phyloP scores from a whole-genome alignment of 2,797 vertebrate species.

The Dromococcyx pavoninus region DNA sequence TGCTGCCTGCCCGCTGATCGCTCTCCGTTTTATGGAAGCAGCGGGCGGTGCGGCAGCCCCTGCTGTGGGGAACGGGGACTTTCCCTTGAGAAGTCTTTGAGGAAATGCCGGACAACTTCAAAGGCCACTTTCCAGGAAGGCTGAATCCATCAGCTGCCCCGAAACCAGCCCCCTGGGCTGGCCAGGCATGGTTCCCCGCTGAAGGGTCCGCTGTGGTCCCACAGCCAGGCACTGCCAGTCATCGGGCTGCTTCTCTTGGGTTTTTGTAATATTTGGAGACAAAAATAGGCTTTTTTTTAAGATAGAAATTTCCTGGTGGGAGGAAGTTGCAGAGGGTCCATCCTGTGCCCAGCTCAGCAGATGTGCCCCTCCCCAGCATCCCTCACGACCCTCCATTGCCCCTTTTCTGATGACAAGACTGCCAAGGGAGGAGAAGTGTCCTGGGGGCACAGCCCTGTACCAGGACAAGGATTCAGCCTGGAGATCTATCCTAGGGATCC shows the following conservation, averaged over 20 bases:
- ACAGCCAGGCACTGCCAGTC: accelerated
- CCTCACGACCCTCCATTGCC: background rate
- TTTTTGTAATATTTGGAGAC: background rate
- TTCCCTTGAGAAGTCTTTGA: conserved; percentile 44
- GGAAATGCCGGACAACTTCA: conserved; percentile 35
- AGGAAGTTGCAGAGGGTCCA: accelerated
- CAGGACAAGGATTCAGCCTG: accelerated
- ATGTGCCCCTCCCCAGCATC: background rate
- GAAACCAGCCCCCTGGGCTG: accelerated
- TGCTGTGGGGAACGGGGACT: background rate
- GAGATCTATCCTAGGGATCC: background rate
- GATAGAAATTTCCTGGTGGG: background rate
- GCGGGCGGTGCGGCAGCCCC: background rate
- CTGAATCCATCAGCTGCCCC: accelerated
- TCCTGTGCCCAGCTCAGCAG: background rate
- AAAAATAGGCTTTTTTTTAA: background rate
- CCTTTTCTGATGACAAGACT: accelerated
- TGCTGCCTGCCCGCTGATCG: background rate
- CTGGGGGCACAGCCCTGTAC: accelerated
- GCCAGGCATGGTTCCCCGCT: accelerated
- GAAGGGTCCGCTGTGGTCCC: accelerated
- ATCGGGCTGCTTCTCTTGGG: background rate
- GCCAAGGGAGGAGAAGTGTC: background rate
- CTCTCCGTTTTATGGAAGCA: background rate
- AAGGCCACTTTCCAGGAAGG: conserved; percentile 16